phyloP scores from a whole-genome alignment of 2,797 vertebrate genomes.

The Allobates femoralis region DNA sequence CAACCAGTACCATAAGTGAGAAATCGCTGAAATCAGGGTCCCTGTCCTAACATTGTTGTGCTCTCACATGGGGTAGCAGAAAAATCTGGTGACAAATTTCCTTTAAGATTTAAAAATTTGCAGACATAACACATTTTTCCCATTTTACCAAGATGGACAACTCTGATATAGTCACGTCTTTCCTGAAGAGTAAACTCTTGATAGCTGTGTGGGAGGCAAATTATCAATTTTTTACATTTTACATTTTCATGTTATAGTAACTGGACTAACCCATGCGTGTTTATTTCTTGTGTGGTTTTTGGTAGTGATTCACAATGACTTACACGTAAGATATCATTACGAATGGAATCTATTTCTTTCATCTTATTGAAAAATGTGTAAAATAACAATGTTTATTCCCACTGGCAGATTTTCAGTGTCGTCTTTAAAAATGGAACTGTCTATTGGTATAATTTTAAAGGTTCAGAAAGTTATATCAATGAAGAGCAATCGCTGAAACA shows the following conservation, averaged over 20 bases:
- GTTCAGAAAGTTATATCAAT: constrained; percentile 64
- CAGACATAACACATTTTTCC: too few species aligned
- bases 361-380: constrained; percentile 53
- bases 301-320: constrained; percentile 31
- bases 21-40: too few species aligned
- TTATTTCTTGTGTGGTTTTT: constrained; percentile 3
- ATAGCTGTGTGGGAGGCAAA: neutral
- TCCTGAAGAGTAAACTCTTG: neutral
- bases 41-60: too few species aligned
- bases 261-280: neutral
- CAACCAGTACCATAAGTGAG: too few species aligned
- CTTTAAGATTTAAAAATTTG: too few species aligned
- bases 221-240: neutral
- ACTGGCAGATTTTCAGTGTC: constrained; percentile 39
- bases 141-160: too few species aligned
- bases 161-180: too few species aligned
- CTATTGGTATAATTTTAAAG: constrained; percentile 62
- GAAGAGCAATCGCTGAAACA: constrained; percentile 64
- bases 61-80: too few species aligned
- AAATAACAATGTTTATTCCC: constrained; percentile 39
- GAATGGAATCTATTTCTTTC: constrained; percentile 49
- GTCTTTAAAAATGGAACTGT: constrained; percentile 56
- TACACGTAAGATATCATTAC: constrained; percentile 23
- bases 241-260: neutral
- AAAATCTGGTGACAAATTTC: too few species aligned